phyloP scores from a whole-genome alignment of 2,113 vertebrate species.

The Desmodus rotundus region DNA sequence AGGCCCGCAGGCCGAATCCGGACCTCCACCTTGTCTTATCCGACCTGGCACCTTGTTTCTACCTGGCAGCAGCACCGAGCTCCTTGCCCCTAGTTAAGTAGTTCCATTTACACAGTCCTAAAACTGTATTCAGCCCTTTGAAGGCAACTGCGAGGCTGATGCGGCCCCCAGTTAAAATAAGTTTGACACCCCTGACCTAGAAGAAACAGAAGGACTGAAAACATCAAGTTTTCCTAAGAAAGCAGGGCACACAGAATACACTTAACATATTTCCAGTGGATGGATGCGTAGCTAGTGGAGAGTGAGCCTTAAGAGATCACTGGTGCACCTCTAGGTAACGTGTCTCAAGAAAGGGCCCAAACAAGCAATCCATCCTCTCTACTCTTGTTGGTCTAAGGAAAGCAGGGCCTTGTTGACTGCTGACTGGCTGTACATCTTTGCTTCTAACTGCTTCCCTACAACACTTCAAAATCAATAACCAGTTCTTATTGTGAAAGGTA shows the following conservation, averaged over 20 bases:
- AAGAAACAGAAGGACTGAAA: constrained; percentile 14
- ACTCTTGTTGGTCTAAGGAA: not conserved
- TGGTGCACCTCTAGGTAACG: not conserved
- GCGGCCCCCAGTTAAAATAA: too few relatives aligned
- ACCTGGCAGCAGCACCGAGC: too few relatives aligned
- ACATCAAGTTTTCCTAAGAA: not conserved
- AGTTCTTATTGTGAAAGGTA: not conserved
- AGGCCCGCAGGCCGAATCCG: too few relatives aligned
- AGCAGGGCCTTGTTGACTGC: not conserved
- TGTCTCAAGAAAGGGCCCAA: not conserved
- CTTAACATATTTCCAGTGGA: not conserved
- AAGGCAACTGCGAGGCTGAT: too few relatives aligned
- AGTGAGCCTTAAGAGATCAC: not conserved
- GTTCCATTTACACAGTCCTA: too few relatives aligned
- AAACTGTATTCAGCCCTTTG: too few relatives aligned
- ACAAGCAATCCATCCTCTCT: not conserved
- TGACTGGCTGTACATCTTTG: not conserved
- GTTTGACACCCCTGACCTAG: too few relatives aligned
- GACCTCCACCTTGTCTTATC: too few relatives aligned
- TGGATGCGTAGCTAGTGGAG: not conserved
- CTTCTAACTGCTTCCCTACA: not conserved
- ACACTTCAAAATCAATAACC: not conserved
- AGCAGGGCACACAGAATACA: not conserved
- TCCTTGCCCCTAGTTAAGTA: too few relatives aligned
- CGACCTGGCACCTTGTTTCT: too few relatives aligned